These are phyloP conservation scores for Graptemys geographica DNA, from an alignment of 2,797 vertebrate genomes.

Conservation along the genomic window DNA sequence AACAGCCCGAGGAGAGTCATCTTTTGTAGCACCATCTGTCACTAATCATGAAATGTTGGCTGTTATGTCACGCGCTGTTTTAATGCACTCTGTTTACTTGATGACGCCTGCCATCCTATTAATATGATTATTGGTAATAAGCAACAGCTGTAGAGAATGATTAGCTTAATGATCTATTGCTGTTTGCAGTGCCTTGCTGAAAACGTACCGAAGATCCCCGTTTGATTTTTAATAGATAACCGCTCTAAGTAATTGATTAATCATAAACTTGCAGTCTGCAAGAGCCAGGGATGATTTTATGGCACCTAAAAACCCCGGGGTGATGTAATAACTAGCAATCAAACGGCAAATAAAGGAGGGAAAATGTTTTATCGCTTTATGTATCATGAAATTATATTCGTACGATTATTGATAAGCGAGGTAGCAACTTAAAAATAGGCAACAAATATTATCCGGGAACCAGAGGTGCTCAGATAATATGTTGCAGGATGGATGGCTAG, in stretches of 20 bases:
- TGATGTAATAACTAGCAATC: conserved; percentile 63
- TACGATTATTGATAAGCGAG: not conserved
- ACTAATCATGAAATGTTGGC: conserved; percentile 56
- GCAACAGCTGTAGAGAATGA: conserved; percentile 51
- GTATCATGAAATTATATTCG: not conserved
- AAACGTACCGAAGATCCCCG: not conserved
- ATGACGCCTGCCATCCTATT: conserved; percentile 53
- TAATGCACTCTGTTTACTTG: conserved; percentile 64
- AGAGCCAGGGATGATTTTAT: conserved; percentile 64
- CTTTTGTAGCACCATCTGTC: conserved; percentile 26
- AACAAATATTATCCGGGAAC: not conserved
- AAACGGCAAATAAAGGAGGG: conserved; percentile 47
- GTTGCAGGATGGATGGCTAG: not conserved
- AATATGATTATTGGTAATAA: conserved; percentile 65
- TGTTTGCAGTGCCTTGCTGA: conserved; percentile 37
- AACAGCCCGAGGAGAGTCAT: conserved; percentile 32
- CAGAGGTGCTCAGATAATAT: not conserved
- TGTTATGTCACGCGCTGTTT: not conserved
- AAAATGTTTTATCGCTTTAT: conserved; percentile 29
- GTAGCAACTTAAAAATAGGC: conserved; percentile 13
- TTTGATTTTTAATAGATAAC: conserved; percentile 71
- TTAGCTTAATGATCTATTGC: conserved; percentile 33
- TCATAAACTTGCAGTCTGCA: conserved; percentile 70
- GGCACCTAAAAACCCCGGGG: conserved; percentile 10
- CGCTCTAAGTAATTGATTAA: conserved; percentile 74